Percentiles rank a stretch among this genome's conserved stretches.
Evolutionary conservation across 2,113 vertebrate genomes (phyloP).

Genomic region (Pseudopodoces humilis): DNA sequence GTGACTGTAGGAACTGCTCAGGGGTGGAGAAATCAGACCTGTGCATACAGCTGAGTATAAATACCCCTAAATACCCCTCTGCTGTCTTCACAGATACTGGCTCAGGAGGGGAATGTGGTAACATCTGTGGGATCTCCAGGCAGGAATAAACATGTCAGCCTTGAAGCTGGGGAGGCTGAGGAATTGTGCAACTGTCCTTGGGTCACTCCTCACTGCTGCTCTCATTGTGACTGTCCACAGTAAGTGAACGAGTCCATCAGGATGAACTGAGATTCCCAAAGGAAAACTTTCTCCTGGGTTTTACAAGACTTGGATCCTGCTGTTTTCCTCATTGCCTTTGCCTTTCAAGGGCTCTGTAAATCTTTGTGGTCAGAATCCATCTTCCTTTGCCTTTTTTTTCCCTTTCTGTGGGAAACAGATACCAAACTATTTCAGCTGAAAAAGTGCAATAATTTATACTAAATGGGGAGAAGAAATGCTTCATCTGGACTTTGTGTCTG

Average conservation of each 20-base stretch:
- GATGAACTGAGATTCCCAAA: not conserved
- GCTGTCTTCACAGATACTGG: not conserved
- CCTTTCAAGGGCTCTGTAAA: accelerated
- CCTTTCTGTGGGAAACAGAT: not conserved
- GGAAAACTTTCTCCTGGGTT: not conserved
- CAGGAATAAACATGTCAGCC: not conserved
- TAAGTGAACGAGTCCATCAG: not conserved
- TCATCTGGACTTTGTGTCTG: not conserved
- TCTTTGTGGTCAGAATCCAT: not conserved
- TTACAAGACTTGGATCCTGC: not conserved
- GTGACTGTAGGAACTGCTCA: accelerated
- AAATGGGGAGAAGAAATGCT: accelerated
- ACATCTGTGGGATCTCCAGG: not conserved
- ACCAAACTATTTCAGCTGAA: not conserved
- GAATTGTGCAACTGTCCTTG: accelerated
- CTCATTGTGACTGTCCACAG: not conserved
- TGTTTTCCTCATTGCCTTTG: not conserved
- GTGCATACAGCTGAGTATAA: accelerated
- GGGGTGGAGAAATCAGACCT: not conserved
- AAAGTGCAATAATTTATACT: not conserved
- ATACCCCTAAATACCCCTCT: not conserved
- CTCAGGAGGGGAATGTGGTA: not conserved
- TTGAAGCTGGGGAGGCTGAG: not conserved
- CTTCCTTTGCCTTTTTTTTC: not conserved
- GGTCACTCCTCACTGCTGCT: not conserved